These are phyloP conservation scores for Plecturocebus donacophilus DNA, from an alignment of 2,113 vertebrate genomes.

Conservation along the genomic window DNA sequence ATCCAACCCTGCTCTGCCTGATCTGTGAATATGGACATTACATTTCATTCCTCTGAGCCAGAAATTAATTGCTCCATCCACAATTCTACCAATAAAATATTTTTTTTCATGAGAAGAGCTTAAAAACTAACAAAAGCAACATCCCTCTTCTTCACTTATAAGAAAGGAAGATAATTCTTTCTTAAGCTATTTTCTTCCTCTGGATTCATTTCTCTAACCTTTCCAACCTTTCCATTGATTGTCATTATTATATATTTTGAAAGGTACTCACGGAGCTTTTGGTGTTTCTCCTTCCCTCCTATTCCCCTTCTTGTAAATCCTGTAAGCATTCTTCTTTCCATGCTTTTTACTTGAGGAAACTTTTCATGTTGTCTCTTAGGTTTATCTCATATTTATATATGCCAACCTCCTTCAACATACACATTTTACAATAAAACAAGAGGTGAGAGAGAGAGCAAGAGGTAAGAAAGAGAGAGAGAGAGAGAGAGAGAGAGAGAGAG, in stretches of 20 bases:
- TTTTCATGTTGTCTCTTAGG: background rate
- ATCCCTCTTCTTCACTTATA: background rate
- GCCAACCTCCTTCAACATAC: background rate
- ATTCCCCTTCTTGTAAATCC: background rate
- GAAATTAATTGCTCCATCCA: background rate
- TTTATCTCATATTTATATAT: slow-evolving; percentile 21
- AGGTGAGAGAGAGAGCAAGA: no score
- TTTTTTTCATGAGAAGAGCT: background rate
- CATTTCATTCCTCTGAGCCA: slow-evolving; percentile 9
- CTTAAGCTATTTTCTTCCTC: slow-evolving; percentile 4
- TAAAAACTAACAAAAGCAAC: background rate
- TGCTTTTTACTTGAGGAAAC: background rate
- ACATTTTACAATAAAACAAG: slow-evolving; percentile 50
- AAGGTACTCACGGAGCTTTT: background rate
- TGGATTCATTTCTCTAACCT: slow-evolving; percentile 34
- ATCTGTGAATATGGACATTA: background rate
- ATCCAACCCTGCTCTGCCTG: background rate
- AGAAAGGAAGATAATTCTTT: slow-evolving; percentile 3
- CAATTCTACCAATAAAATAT: slow-evolving; percentile 27
- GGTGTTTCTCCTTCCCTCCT: background rate
- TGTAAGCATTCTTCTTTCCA: background rate
- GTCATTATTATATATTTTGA: background rate
- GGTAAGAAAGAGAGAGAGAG: no score
- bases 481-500: no score
- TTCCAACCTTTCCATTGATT: background rate